These are phyloP conservation scores for Brachypodius melanocephalos DNA, from an alignment of 2,113 vertebrate species.

Conservation along the genomic window DNA sequence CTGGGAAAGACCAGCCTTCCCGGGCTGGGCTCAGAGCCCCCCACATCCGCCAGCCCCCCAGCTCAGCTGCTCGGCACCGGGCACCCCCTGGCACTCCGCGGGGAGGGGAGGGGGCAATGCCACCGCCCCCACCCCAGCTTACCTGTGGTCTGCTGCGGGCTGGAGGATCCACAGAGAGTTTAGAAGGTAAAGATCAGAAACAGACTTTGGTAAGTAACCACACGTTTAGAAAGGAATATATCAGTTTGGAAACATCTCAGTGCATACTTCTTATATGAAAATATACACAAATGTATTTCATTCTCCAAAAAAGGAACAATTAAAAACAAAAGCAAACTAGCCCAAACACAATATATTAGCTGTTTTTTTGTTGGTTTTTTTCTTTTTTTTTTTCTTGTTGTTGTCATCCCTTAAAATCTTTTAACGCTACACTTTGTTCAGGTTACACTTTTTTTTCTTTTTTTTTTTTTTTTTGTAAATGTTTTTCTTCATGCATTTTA, in stretches of 20 bases:
- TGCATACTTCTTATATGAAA: slow-evolving; percentile 97
- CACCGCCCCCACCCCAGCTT: not conserved
- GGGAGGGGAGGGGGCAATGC: not conserved
- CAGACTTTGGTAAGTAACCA: slow-evolving; percentile 92
- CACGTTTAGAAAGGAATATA: slow-evolving; percentile 93
- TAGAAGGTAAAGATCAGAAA: slow-evolving; percentile 79
- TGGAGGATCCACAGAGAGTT: not conserved
- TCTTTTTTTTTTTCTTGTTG: not conserved
- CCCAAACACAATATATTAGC: slow-evolving; percentile 94
- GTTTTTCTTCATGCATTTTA: slow-evolving; percentile 83
- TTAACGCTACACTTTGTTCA: slow-evolving; percentile 82
- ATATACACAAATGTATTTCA: slow-evolving; percentile 96
- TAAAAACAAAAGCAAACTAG: slow-evolving; percentile 87
- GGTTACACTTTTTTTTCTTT: slow-evolving; percentile 75
- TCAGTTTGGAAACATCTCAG: slow-evolving; percentile 92
- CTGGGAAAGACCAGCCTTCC: slow-evolving; percentile 36
- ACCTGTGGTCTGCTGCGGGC: not conserved
- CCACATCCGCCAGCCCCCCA: not conserved
- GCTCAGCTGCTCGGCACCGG: not conserved
- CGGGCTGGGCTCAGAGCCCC: not conserved
- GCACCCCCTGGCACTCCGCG: not conserved
- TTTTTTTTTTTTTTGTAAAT: slow-evolving; percentile 72
- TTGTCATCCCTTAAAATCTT: slow-evolving; percentile 69
- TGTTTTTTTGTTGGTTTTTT: slow-evolving; percentile 69
- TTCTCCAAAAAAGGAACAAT: slow-evolving; percentile 81